Evolutionary conservation across 2,888 invertebrate genomes (phyloP).

Genomic region (Liopterus haemorrhoidalis): DNA sequence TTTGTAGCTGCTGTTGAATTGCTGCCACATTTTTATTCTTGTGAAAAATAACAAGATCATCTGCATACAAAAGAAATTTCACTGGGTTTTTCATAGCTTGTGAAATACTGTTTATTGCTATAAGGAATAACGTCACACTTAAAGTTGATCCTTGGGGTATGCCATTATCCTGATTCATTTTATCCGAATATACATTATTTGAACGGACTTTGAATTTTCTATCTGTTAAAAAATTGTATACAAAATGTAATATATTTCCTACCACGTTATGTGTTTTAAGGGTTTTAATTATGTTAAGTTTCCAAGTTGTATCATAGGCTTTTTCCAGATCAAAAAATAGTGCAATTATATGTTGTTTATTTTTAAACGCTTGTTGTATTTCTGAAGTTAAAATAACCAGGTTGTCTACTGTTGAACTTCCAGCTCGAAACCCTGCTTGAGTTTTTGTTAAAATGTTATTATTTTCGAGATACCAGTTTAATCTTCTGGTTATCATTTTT

Average conservation of each 20-base stretch:
- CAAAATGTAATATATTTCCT: background rate
- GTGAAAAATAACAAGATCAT: slow-evolving; percentile 3
- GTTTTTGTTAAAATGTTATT: background rate
- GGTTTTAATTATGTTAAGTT: background rate
- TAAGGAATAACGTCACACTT: background rate
- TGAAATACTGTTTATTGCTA: slow-evolving; percentile 5
- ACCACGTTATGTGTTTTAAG: background rate
- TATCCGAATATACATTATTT: background rate
- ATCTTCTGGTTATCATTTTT: slow-evolving; percentile 4
- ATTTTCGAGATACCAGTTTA: slow-evolving; percentile 1
- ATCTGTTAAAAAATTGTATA: background rate
- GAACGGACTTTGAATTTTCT: slow-evolving; percentile 3
- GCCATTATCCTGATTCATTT: slow-evolving; percentile 1
- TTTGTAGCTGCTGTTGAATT: slow-evolving; percentile 3
- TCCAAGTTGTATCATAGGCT: slow-evolving; percentile 3
- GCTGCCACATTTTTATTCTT: slow-evolving; percentile 2
- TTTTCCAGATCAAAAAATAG: slow-evolving; percentile 7
- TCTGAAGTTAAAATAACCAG: background rate
- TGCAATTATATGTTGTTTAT: slow-evolving; percentile 4
- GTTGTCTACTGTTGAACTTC: slow-evolving; percentile 1
- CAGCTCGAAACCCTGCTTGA: background rate
- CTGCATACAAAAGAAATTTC: slow-evolving; percentile 3
- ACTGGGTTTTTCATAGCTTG: slow-evolving; percentile 1
- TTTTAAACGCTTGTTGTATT: slow-evolving; percentile 2
- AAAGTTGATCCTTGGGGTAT: background rate